Base-by-base conservation (phyloP, 2,113 vertebrate genomes). In the Crotalus horridus region DNA sequence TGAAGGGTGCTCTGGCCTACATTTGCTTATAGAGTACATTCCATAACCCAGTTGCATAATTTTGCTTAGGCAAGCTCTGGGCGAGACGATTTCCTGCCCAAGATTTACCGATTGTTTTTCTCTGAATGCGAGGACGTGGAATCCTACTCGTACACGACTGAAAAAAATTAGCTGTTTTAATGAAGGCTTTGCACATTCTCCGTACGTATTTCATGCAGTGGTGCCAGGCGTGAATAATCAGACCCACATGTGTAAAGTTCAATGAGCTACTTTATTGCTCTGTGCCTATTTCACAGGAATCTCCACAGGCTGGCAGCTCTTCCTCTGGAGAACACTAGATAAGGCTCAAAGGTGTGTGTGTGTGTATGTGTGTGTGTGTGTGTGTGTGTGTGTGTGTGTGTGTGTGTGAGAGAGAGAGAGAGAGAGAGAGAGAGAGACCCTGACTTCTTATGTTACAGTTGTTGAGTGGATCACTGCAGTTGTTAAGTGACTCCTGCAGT, bases 41-140 rank as follows among this genome's bases (percentile, higher is more conserved):
- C 54, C 33, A 56, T 61, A n/a, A 53, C 69, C 88, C 26, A 7
- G 33, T 89, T 93, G 88, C 92, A 89, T 93, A 93, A 92, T 93
- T 93, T 89, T 86, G 87, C 92, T 58, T 85, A 46, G 54, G 92
- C 54, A 89, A 85, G n/a, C 26, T 89, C n/a, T 51, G 26, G 43
- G 88, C 85, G 43, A 46, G 88, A 93, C 69, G 85, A 51, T 89
- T 89, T 89, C 69, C 69, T 85, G n/a, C 8, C n/a, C 24, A 74
- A 85, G 69, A 85, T 59, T 89, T 81, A 23, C 24, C 23, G 61
- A 58, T 81, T 33, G 23, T 24, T 43, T 23, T 53, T 39, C 51
- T 51, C 58, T 24, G 88, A 15, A 58, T 10, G 15, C 20, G 6
- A 33, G 6, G 9, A 46, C 33, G 10, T 58, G 29, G 10, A 21